A percentile compares a stretch with the other conserved stretches of the same genome.
Conservation (phyloP, 2,797 vertebrate species). For the Enteromius mattozi region DNA sequence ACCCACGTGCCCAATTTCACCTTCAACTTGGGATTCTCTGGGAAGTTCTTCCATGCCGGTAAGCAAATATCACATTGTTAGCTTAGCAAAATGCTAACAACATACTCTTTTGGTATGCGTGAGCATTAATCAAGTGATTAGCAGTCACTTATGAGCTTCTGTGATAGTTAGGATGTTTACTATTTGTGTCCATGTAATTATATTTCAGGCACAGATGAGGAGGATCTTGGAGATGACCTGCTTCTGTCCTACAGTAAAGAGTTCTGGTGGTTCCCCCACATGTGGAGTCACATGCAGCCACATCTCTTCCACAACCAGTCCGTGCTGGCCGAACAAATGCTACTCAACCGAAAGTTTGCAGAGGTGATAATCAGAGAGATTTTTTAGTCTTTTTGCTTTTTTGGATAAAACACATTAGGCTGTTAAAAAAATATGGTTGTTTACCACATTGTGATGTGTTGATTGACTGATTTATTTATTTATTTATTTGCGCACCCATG, state of each 20-base stretch:
- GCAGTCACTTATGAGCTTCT: neutral
- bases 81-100: neutral
- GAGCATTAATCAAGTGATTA: neutral
- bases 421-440: neutral
- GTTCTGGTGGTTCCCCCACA: slow-evolving; percentile 99
- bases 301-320: slow-evolving; percentile 99
- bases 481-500: neutral
- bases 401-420: neutral
- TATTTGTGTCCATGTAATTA: slow-evolving; percentile 4
- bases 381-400: neutral
- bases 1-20: slow-evolving; percentile 96
- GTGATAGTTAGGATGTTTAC: neutral
- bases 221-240: slow-evolving; percentile 95
- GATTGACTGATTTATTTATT: too few relatives aligned
- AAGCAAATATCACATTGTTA: slow-evolving; percentile 56
- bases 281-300: slow-evolving; percentile 99
- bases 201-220: slow-evolving; percentile 90
- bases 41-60: slow-evolving; percentile 99
- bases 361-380: slow-evolving; percentile 79
- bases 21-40: slow-evolving; percentile 99
- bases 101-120: neutral
- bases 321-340: slow-evolving; percentile 96
- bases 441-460: neutral
- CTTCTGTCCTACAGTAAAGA: slow-evolving; percentile 93
- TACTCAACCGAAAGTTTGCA: slow-evolving; percentile 97